phyloP scores from a whole-genome alignment of 2,888 invertebrate species.

The Pemphredon lugubris region DNA sequence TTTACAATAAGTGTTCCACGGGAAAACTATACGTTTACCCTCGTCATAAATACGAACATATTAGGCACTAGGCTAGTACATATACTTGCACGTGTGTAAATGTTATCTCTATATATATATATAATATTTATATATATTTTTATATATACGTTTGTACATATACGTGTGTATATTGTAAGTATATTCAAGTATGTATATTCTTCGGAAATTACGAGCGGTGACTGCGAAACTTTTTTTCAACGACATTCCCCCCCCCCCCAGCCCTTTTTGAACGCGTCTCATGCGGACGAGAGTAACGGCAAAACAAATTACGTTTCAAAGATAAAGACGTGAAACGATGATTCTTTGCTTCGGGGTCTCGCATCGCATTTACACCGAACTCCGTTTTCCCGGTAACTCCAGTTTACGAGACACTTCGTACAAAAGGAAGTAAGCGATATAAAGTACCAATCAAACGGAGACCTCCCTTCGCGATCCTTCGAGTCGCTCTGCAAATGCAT shows the following conservation, averaged over 20 bases:
- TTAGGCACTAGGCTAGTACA: constrained; percentile 66
- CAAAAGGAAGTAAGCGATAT: too few relatives aligned
- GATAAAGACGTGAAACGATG: neutral
- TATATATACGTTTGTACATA: constrained; percentile 48
- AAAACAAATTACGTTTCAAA: neutral
- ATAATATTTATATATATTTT: constrained; percentile 31
- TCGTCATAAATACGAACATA: constrained; percentile 72
- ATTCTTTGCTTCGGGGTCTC: neutral
- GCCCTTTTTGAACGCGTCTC: neutral
- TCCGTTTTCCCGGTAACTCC: too few relatives aligned
- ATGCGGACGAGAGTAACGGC: neutral
- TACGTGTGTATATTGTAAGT: constrained; percentile 45
- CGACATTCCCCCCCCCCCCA: neutral
- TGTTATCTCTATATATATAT: constrained; percentile 40
- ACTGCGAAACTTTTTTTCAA: constrained; percentile 6
- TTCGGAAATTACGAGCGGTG: constrained; percentile 32
- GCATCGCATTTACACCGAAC: too few relatives aligned
- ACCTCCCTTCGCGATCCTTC: neutral
- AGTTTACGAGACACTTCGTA: too few relatives aligned
- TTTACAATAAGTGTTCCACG: constrained; percentile 73
- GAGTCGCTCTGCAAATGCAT: neutral
- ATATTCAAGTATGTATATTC: constrained; percentile 29
- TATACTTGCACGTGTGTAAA: constrained; percentile 55
- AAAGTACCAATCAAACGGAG: too few relatives aligned
- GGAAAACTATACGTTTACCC: constrained; percentile 61